These are phyloP conservation scores for Trochalopteron elliotii DNA, from an alignment of 2,113 vertebrate species.

Conservation along the genomic window DNA sequence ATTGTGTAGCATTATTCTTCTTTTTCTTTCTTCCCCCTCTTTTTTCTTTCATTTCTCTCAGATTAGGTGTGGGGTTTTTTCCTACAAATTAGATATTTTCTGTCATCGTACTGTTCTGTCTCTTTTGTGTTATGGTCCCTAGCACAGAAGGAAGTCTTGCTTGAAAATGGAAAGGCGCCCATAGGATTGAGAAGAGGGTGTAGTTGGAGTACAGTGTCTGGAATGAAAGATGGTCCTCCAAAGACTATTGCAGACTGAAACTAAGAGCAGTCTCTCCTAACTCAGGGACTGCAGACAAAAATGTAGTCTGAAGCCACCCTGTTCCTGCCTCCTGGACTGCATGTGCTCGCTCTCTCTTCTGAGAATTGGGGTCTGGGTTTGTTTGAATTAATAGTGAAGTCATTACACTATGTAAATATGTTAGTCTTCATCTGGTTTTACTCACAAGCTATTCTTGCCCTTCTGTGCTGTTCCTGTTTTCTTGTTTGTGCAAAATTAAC, in stretches of 20 bases:
- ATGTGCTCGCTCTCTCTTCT: slow-evolving; percentile 7
- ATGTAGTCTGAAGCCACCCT: slow-evolving; percentile 37
- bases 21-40: too few relatives aligned
- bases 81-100: background rate
- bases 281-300: background rate
- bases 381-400: slow-evolving; percentile 58
- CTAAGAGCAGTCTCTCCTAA: background rate
- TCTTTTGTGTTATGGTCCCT: background rate
- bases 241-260: background rate
- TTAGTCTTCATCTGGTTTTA: slow-evolving; percentile 57
- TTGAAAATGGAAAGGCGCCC: background rate
- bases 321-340: slow-evolving; percentile 40
- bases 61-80: background rate
- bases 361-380: slow-evolving; percentile 48
- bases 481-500: slow-evolving; percentile 56
- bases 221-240: slow-evolving; percentile 14
- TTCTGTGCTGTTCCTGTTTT: slow-evolving; percentile 36
- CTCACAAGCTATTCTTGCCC: slow-evolving; percentile 59
- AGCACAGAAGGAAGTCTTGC: background rate
- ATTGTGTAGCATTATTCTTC: background rate
- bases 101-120: background rate
- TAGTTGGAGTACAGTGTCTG: background rate
- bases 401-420: slow-evolving; percentile 57
- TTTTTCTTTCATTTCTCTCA: background rate
- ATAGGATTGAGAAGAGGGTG: background rate